Percentiles rank a stretch among this genome's conserved stretches.
Conservation (phyloP, 2,797 vertebrate species). For the Mormyrus proboscirostris region DNA sequence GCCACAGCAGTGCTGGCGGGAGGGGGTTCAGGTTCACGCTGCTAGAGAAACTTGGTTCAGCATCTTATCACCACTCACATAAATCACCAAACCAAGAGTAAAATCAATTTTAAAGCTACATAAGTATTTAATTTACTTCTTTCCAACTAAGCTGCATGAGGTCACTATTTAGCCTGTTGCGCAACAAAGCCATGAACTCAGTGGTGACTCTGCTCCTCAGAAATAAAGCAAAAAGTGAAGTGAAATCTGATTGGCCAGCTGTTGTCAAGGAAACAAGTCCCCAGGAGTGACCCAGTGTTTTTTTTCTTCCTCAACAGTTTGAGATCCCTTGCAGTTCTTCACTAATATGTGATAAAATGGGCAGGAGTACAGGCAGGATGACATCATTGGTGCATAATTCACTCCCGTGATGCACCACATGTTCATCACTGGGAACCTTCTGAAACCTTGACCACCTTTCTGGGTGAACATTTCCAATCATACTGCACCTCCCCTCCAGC, state of each 20-base stretch:
- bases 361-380: background rate
- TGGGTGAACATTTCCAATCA: background rate
- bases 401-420: background rate
- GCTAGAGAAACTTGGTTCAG: background rate
- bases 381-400: background rate
- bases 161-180: background rate
- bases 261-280: constrained; percentile 16
- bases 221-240: background rate
- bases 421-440: background rate
- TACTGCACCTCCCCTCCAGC: background rate
- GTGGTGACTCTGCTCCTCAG: background rate
- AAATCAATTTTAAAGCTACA: constrained; percentile 1
- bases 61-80: background rate
- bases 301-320: background rate
- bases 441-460: background rate
- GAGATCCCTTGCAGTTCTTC: background rate
- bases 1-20: background rate
- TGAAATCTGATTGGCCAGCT: background rate
- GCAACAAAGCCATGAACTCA: background rate
- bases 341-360: background rate
- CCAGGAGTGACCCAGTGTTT: constrained; percentile 10
- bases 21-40: background rate
- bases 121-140: background rate
- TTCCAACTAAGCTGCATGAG: background rate
- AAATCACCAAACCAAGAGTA: background rate